phyloP scores from a whole-genome alignment of 2,888 invertebrate species.

The Agelastica alni region DNA sequence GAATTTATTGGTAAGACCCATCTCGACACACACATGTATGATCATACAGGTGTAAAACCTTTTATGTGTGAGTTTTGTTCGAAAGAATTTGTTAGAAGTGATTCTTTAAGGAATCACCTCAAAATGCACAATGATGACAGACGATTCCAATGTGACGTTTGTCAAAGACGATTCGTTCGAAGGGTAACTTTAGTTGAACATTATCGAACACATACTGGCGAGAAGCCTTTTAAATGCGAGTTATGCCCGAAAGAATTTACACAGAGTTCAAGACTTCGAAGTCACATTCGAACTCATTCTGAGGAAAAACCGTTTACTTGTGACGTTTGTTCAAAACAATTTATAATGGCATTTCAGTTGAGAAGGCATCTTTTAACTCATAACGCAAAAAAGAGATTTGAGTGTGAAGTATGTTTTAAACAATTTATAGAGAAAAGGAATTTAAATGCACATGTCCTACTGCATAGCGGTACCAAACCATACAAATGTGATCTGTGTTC shows the following conservation, averaged over 20 bases:
- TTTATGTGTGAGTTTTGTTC: constrained; percentile 7
- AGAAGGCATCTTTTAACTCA: constrained; percentile 5
- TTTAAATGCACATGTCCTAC: constrained; percentile 3
- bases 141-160: constrained; percentile 60
- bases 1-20: background rate
- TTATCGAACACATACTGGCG: constrained; percentile 61
- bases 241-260: constrained; percentile 70
- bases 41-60: constrained; percentile 2
- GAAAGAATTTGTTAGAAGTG: background rate
- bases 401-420: constrained; percentile 9
- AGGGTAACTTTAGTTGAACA: constrained; percentile 69
- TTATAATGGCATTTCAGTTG: background rate
- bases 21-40: background rate
- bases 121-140: constrained; percentile 64
- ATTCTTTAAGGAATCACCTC: background rate
- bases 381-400: background rate
- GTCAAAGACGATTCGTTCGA: constrained; percentile 69
- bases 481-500: constrained; percentile 5
- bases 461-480: constrained; percentile 7
- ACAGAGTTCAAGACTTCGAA: constrained; percentile 67
- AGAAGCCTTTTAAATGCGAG: constrained; percentile 68
- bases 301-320: constrained; percentile 5
- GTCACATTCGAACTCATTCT: constrained; percentile 64
- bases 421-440: constrained; percentile 2
- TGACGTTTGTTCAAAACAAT: constrained; percentile 1